Conservation (phyloP, 2,888 invertebrate species). For the Phengaris alcon region DNA sequence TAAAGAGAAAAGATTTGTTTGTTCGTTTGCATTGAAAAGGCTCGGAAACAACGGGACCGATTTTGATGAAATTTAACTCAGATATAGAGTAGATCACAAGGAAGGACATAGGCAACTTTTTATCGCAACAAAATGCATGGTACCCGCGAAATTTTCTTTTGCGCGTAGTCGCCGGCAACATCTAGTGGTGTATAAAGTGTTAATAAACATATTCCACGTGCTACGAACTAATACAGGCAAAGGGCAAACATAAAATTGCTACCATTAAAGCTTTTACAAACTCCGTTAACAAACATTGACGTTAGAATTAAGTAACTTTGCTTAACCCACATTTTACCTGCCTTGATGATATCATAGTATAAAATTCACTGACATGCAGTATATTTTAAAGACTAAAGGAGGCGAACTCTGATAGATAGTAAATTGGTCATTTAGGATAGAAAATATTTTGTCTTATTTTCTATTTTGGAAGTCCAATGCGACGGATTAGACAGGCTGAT, state of each 20-base stretch:
- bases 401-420: neutral
- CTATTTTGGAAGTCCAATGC: neutral
- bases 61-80: no score
- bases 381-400: neutral
- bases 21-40: no score
- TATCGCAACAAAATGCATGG: no score
- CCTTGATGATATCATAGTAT: neutral
- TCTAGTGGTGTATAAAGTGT: neutral
- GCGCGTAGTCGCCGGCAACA: neutral
- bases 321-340: conserved; percentile 25
- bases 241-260: conserved; percentile 10
- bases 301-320: conserved; percentile 18
- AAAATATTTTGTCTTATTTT: neutral
- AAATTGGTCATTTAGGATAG: neutral
- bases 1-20: no score
- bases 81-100: no score
- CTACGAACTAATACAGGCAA: neutral
- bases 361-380: neutral
- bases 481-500: no score
- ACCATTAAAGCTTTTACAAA: conserved; percentile 27
- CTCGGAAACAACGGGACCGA: no score
- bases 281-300: conserved; percentile 19
- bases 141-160: no score
- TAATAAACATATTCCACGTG: conserved; percentile 4
- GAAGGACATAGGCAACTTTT: no score